phyloP scores from a whole-genome alignment of 2,797 vertebrate genomes.

The Momotus momota region DNA sequence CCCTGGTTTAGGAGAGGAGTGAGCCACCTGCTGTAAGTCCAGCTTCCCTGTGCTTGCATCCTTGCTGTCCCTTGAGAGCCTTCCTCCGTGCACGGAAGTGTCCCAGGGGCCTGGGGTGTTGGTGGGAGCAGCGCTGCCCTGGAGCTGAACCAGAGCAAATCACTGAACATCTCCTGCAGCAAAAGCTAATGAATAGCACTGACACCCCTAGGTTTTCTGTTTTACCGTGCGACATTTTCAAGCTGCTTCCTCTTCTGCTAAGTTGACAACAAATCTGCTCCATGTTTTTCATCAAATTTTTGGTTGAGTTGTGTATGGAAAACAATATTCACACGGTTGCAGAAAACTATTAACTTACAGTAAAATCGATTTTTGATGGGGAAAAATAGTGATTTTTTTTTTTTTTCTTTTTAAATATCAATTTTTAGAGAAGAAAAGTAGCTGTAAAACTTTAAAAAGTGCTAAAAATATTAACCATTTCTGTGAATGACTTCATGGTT shows the following conservation, averaged over 20 bases:
- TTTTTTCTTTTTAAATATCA: too few relatives aligned
- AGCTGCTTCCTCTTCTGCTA: not conserved
- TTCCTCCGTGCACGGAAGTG: not conserved
- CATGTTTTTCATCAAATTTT: not conserved
- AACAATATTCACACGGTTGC: not conserved
- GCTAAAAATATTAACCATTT: not conserved
- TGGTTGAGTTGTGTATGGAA: not conserved
- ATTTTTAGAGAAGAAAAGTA: not conserved
- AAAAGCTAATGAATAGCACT: not conserved
- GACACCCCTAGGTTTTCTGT: not conserved
- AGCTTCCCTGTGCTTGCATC: fast-evolving
- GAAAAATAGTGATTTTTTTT: not conserved
- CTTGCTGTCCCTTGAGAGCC: not conserved
- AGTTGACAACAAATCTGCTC: not conserved
- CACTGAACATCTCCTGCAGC: not conserved
- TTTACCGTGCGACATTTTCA: not conserved
- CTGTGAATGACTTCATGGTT: not conserved
- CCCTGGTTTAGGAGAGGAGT: not conserved
- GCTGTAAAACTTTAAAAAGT: not conserved
- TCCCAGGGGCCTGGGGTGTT: not conserved
- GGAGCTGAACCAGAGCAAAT: not conserved
- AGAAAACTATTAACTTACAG: not conserved
- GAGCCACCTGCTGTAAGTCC: not conserved
- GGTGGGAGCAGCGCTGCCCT: not conserved
- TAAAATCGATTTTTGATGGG: not conserved